Evolutionary conservation across 2,797 vertebrate species (phyloP), one percentile per base, ranked within the genome.

Genomic region (Pangasius larnaudii): DNA sequence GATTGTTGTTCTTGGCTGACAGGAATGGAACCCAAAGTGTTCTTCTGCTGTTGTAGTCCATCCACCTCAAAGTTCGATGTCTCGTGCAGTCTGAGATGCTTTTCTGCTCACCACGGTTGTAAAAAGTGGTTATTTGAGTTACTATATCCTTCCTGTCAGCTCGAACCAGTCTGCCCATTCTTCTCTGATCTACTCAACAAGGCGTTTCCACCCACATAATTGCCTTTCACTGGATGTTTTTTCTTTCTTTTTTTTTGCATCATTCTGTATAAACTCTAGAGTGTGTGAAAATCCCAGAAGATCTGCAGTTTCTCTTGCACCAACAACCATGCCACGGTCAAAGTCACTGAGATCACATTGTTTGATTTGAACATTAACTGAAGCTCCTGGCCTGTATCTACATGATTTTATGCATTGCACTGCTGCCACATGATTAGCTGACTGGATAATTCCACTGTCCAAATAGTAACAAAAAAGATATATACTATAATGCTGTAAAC

Each of bases 181-280:
- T 83, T 39, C 27, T 4, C 14, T 46, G 2, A 80, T 90, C 92
- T 92, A n/a, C 49, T 10, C 5, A 78, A 18, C 14, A 77, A 51
- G 46, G n/a, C 0, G 14, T 78, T 74, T 49, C 42, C 36, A 4
- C 33, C 7, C 5, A 49, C 49, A 30, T 49, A 78, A 51, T 42
- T 74, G 9, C 9, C 36, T 42, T 0, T 42, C 39, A 42, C 22
- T 42, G 36, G 67, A 22, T 19, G 18, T n/a, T 56, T 53, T 30
- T 24, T 39, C 42, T 46, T 46, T 46, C 42, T 46, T 46, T 9
- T 0, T 16, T 14, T 49, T 16, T 27, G 39, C 72, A 14, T 27
- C 42, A 49, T 75, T 56, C 2, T 56, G n/a, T 56, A 8, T 51
- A 16, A 75, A 49, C 72, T 51, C 24, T 19, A 77, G 6, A n/a